These are phyloP conservation scores for Prunella strophiata DNA, from an alignment of 2,797 vertebrate species.

Conservation along the genomic window DNA sequence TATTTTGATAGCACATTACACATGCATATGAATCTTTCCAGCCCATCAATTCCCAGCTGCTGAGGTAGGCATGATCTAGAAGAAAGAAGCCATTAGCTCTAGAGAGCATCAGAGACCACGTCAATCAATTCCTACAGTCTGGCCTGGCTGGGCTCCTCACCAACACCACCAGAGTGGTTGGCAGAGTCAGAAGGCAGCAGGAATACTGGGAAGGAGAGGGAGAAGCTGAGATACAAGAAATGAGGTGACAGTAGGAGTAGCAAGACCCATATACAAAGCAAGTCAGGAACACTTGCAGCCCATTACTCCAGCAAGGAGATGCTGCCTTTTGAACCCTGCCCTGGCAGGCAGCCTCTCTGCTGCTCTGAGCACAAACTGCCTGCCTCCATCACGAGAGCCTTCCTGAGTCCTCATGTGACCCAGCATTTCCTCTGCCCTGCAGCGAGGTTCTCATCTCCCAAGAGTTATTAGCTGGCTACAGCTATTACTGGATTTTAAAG, in stretches of 20 bases:
- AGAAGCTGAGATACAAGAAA: background rate
- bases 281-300: background rate
- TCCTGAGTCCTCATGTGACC: background rate
- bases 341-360: background rate
- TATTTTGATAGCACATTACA: constrained; percentile 11
- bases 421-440: background rate
- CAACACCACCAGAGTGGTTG: fast-evolving
- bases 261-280: background rate
- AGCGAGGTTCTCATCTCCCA: background rate
- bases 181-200: background rate
- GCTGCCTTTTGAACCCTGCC: background rate
- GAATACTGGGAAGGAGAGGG: background rate
- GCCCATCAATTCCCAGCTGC: background rate
- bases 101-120: background rate
- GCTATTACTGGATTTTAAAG: background rate
- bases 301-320: background rate
- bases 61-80: background rate
- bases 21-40: background rate
- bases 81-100: background rate
- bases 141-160: background rate
- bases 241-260: background rate
- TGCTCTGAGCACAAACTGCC: background rate
- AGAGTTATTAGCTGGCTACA: background rate
- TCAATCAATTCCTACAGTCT: background rate
- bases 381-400: background rate